Evolutionary conservation across 2,113 vertebrate genomes (phyloP), one percentile per base, ranked within the genome.

Genomic region (Zosterops borbonicus): DNA sequence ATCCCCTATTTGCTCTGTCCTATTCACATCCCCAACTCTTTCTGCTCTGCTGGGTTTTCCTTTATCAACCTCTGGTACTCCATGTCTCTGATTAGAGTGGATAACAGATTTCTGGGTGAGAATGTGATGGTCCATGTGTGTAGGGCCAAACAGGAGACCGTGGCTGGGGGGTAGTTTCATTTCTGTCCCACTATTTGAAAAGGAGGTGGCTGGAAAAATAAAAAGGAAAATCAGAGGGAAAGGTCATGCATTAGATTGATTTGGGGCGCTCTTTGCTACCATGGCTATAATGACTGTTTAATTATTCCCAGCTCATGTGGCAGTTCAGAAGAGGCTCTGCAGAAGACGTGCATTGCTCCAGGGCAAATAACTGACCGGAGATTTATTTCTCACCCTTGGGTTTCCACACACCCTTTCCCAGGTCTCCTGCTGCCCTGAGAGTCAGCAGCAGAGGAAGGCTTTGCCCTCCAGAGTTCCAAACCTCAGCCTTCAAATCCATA

Each of bases 241-340:
- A 94, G 90, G 92, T 92, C 94, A 93, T 82, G n/a, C 68, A 82
- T 86, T 68, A 94, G 92, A 96, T 91, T 94, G 94, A 96, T 94
- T 92, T 91, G 85, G 93, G 92, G 96, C 91, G 44, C 55, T 95
- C 90, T 84, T 88, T 93, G 70, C 95, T 96, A 62, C 83, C 1
- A 18, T 0, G 39, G 41, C 80, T 87, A 12, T 95, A 95, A 97
- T 92, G 95, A 83, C 52, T 91, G 74, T 94, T 95, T 96, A 97
- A 97, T 96, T 96, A 95, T 94, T 91, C 89, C 87, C 83, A 90
- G 91, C 87, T 95, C 84, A 92, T 4, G 23, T 90, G 92, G 94
- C 81, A 55, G 80, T 82, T 89, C 62, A 60, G 89, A 87, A 94
- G 78, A 95, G 83, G 87, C 83, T 95, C 87, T 7, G 42, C 56